phyloP scores from a whole-genome alignment of 2,797 vertebrate species.

The Argya squamiceps region DNA sequence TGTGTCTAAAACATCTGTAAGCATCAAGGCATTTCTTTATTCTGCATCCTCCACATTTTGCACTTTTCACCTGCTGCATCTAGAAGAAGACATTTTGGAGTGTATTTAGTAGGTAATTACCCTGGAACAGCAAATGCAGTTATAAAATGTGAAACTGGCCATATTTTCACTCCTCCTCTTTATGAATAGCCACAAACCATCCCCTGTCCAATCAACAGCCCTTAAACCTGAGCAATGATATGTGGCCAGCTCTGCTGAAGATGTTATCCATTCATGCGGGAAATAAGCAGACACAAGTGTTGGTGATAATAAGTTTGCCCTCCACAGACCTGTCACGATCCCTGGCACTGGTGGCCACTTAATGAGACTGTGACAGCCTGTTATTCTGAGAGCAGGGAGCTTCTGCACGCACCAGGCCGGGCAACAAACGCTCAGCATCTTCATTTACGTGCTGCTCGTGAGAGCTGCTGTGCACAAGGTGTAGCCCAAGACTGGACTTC shows the following conservation, averaged over 20 bases:
- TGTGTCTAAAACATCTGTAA: background rate
- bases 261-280: slow-evolving; percentile 61
- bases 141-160: slow-evolving; percentile 49
- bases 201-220: slow-evolving; percentile 11
- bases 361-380: background rate
- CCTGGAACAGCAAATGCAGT: slow-evolving; percentile 41
- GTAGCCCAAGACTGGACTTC: background rate
- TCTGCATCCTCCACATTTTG: background rate
- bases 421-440: background rate
- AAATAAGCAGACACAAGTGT: slow-evolving; percentile 63
- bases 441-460: background rate
- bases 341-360: slow-evolving; percentile 32
- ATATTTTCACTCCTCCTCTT: slow-evolving; percentile 61
- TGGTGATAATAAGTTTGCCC: slow-evolving; percentile 65
- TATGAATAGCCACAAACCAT: slow-evolving; percentile 61
- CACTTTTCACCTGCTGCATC: slow-evolving; percentile 20
- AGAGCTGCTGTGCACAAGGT: background rate
- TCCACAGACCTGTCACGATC: slow-evolving; percentile 11
- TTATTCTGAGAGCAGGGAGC: background rate
- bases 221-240: slow-evolving; percentile 59
- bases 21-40: background rate
- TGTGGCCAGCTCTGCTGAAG: slow-evolving; percentile 34
- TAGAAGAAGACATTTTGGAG: slow-evolving; percentile 18
- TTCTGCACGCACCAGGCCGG: background rate
- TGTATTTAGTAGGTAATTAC: slow-evolving; percentile 68